These are phyloP conservation scores for Mycetomoellerius zeteki DNA, from an alignment of 1,140 invertebrate genomes.

Conservation along the genomic window DNA sequence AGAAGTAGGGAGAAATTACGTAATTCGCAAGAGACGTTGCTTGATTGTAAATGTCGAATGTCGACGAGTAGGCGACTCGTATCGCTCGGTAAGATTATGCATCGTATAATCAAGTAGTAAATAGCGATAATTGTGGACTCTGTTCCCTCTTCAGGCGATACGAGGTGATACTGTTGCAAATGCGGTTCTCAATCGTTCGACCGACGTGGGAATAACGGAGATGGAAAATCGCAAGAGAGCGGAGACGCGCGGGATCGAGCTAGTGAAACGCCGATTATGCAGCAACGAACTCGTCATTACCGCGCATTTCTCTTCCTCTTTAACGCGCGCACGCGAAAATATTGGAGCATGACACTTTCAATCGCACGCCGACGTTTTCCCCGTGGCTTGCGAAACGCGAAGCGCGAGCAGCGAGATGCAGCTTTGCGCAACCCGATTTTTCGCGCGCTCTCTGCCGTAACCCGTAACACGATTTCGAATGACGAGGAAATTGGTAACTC, in stretches of 20 bases:
- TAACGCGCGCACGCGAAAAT: slow-evolving; percentile 17
- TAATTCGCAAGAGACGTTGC: not conserved
- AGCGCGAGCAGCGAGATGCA: not conserved
- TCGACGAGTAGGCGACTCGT: not conserved
- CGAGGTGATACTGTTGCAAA: not conserved
- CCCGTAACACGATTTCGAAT: slow-evolving; percentile 25
- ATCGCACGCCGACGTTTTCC: slow-evolving; percentile 1
- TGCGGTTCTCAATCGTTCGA: not conserved
- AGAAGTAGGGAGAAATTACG: slow-evolving; percentile 11
- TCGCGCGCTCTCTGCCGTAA: not conserved
- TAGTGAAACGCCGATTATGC: slow-evolving; percentile 21
- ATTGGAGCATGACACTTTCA: slow-evolving; percentile 60
- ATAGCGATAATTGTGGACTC: not conserved
- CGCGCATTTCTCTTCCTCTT: slow-evolving; percentile 40
- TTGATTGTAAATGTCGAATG: not conserved
- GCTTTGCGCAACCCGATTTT: slow-evolving; percentile 13
- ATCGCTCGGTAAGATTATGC: not conserved
- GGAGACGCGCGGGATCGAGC: not conserved
- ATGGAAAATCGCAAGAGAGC: not conserved
- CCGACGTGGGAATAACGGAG: not conserved
- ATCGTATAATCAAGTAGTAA: not conserved
- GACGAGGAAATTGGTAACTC: not conserved
- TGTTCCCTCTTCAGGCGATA: not conserved
- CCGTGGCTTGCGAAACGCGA: slow-evolving; percentile 7
- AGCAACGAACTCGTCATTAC: slow-evolving; percentile 22